phyloP scores from a whole-genome alignment of 2,797 vertebrate genomes.

The Sparus aurata region DNA sequence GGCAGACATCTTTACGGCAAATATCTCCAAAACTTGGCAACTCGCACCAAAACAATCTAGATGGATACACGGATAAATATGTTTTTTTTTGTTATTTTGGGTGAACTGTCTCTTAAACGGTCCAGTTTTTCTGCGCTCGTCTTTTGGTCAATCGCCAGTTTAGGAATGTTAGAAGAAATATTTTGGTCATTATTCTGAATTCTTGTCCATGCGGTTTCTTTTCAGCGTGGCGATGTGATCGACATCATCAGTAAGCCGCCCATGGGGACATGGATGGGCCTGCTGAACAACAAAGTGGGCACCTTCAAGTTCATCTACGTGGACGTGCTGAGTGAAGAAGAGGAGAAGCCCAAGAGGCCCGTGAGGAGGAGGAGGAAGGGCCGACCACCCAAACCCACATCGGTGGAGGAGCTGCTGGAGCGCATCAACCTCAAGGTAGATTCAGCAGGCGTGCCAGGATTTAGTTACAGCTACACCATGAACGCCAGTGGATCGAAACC shows the following conservation, averaged over 20 bases:
- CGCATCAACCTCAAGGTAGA: conserved; percentile 96
- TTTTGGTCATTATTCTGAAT: neutral
- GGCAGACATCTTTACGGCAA: too few relatives aligned
- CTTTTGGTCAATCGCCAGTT: too few relatives aligned
- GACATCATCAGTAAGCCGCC: conserved; percentile 99
- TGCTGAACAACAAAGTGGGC: conserved; percentile 98
- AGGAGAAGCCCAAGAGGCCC: conserved; percentile 95
- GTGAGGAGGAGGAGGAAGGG: conserved; percentile 93
- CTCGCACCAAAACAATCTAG: too few relatives aligned
- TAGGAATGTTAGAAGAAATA: neutral
- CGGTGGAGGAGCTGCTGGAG: conserved; percentile 96
- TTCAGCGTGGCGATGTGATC: conserved; percentile 95
- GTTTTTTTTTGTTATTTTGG: too few relatives aligned
- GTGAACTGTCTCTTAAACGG: too few relatives aligned
- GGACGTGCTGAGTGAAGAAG: conserved; percentile 94
- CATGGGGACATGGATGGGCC: conserved; percentile 99
- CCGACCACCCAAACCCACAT: conserved; percentile 93
- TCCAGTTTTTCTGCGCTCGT: too few relatives aligned
- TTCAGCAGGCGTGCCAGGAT: neutral
- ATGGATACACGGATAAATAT: too few relatives aligned
- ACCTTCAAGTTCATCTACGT: conserved; percentile 99
- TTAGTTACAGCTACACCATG: neutral
- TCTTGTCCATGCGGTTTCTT: neutral
- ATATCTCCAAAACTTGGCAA: too few relatives aligned
- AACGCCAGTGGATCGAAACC: neutral